These are phyloP conservation scores for Alosa sapidissima DNA, from an alignment of 2,797 vertebrate species.

Conservation along the genomic window DNA sequence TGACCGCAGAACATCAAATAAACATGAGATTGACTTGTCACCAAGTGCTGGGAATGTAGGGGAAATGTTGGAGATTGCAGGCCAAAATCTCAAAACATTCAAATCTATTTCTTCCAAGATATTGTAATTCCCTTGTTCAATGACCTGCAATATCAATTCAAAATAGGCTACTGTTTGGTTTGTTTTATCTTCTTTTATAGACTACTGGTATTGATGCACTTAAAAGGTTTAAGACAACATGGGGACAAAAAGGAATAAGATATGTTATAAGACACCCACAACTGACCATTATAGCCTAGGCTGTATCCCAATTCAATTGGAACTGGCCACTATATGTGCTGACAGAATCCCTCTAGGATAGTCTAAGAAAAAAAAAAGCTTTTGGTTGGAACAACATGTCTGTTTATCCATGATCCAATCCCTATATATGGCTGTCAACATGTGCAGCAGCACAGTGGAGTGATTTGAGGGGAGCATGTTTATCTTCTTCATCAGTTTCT, in stretches of 20 bases:
- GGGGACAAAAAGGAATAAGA: neutral
- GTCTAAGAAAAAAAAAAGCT: neutral
- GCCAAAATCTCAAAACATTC: neutral
- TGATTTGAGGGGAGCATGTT: neutral
- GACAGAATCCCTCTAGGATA: neutral
- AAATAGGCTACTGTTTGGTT: neutral
- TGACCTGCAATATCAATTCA: neutral
- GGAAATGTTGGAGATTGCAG: neutral
- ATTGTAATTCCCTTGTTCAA: neutral
- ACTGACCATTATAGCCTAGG: no score
- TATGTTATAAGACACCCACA: neutral
- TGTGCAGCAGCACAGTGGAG: neutral
- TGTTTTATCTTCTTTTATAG: neutral
- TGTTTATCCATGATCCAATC: neutral
- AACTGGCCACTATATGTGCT: neutral
- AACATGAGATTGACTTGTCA: neutral
- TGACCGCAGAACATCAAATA: conserved; percentile 36
- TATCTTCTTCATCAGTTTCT: neutral
- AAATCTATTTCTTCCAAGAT: neutral
- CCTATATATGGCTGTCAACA: neutral
- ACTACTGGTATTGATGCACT: neutral
- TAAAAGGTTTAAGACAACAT: neutral
- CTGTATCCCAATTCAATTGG: no score
- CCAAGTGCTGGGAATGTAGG: neutral
- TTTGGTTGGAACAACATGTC: neutral